phyloP scores from a whole-genome alignment of 2,888 invertebrate species.

The Physocephala rufipes region DNA sequence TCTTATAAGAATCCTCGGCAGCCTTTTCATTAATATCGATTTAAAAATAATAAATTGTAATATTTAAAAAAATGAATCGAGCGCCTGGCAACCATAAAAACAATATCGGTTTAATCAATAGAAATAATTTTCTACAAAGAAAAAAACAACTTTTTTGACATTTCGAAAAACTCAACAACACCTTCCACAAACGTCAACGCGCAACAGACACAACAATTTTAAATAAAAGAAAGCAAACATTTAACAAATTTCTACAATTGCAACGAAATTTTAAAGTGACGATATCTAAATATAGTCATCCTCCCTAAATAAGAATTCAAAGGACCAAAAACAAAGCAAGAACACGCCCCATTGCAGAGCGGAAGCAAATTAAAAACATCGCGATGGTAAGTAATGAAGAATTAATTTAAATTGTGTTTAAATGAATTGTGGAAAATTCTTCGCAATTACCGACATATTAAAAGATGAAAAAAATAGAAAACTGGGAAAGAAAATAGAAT shows the following conservation, averaged over 20 bases:
- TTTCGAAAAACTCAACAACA: conserved; percentile 11
- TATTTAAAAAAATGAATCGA: background rate
- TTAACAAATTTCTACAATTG: too few species aligned
- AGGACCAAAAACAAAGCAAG: background rate
- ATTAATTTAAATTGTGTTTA: background rate
- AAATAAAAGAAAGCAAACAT: conserved; percentile 3
- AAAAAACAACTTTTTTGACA: background rate
- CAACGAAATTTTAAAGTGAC: too few species aligned
- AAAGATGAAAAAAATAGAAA: conserved; percentile 12
- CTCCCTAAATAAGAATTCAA: too few species aligned
- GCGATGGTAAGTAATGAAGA: conserved; percentile 25
- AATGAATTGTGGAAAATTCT: background rate
- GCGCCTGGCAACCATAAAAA: conserved; percentile 29
- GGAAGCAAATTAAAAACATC: conserved; percentile 26
- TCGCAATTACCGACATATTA: conserved; percentile 14
- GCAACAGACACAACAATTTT: background rate
- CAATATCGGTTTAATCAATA: conserved; percentile 21
- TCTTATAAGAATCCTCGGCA: too few species aligned
- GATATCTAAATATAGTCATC: too few species aligned
- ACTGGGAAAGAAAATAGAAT: too few species aligned
- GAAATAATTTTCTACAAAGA: background rate
- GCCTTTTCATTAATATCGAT: too few species aligned
- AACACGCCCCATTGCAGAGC: background rate
- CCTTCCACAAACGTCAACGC: conserved; percentile 2
- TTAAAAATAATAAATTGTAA: too few species aligned